These are phyloP conservation scores for Mustelus asterias DNA, from an alignment of 2,113 vertebrate genomes.

Conservation along the genomic window DNA sequence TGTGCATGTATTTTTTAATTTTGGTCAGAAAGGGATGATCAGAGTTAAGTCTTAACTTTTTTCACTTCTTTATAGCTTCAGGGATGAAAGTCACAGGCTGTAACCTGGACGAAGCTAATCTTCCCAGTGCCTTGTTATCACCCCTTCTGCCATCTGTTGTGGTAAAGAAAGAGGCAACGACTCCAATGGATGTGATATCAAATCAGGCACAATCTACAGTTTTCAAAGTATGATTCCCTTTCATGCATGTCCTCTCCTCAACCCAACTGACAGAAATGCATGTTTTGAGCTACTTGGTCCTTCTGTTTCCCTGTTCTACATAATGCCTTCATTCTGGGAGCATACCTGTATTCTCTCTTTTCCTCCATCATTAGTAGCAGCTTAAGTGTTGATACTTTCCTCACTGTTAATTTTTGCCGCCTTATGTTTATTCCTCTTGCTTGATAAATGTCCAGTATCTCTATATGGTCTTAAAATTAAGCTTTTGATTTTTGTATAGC, in stretches of 20 bases:
- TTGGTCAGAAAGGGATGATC: background rate
- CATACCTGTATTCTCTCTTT: background rate
- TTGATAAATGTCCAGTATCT: background rate
- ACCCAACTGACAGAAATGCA: background rate
- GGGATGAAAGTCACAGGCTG: conserved; percentile 64
- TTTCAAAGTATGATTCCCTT: conserved; percentile 64
- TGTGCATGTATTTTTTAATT: conserved; percentile 21
- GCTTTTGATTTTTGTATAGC: conserved; percentile 44
- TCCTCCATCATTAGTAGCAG: background rate
- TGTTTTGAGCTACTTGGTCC: background rate
- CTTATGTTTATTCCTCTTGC: background rate
- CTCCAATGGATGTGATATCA: conserved; percentile 89
- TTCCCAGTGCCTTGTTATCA: conserved; percentile 73
- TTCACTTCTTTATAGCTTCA: conserved; percentile 46
- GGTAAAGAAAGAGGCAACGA: conserved; percentile 88
- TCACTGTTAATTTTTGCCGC: background rate
- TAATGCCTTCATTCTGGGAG: background rate
- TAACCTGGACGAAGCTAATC: conserved; percentile 69
- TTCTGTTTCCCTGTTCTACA: background rate
- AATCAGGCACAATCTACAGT: conserved; percentile 66
- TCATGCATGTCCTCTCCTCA: too few relatives aligned
- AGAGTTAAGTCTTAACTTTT: background rate
- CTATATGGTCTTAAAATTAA: conserved; percentile 39
- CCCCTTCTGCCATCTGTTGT: conserved; percentile 69
- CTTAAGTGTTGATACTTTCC: background rate